A percentile compares a stretch with the other conserved stretches of the same genome.
Conservation (phyloP, 2,113 vertebrate genomes). For the Tachysurus fulvidraco region DNA sequence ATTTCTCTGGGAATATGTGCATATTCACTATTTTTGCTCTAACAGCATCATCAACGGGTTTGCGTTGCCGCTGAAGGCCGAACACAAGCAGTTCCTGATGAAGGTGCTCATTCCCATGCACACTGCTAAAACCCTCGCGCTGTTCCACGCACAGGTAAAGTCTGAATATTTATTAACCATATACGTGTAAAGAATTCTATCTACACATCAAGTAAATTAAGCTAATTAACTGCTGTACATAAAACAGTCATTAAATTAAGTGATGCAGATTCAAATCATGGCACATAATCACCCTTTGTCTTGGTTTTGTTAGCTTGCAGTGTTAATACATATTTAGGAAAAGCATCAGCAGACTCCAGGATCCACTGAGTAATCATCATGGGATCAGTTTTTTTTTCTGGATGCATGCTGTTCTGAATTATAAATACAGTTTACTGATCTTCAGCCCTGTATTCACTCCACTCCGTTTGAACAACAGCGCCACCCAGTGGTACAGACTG, state of each 20-base stretch:
- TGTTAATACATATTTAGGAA: neutral
- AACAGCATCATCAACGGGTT: constrained; percentile 98
- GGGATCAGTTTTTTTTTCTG: neutral
- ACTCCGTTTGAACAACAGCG: neutral
- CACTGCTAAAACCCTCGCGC: constrained; percentile 90
- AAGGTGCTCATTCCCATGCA: constrained; percentile 98
- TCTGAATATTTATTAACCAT: neutral
- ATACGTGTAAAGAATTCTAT: neutral
- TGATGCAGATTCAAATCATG: neutral
- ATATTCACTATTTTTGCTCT: constrained; percentile 57
- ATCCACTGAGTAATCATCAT: neutral
- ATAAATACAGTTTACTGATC: neutral
- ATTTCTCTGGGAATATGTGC: neutral
- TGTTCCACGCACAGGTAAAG: constrained; percentile 95
- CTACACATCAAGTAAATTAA: neutral
- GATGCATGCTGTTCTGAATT: neutral
- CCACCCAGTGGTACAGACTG: constrained; percentile 8
- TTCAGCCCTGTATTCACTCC: neutral
- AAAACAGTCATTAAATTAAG: neutral
- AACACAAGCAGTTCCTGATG: constrained; percentile 99
- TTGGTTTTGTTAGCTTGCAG: too few relatives aligned
- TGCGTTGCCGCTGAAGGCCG: constrained; percentile 95
- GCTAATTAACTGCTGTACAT: neutral
- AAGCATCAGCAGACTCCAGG: neutral
- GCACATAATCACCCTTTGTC: neutral